Conservation (phyloP, 2,797 vertebrate species). For the Rhadinocentrus ornatus region DNA sequence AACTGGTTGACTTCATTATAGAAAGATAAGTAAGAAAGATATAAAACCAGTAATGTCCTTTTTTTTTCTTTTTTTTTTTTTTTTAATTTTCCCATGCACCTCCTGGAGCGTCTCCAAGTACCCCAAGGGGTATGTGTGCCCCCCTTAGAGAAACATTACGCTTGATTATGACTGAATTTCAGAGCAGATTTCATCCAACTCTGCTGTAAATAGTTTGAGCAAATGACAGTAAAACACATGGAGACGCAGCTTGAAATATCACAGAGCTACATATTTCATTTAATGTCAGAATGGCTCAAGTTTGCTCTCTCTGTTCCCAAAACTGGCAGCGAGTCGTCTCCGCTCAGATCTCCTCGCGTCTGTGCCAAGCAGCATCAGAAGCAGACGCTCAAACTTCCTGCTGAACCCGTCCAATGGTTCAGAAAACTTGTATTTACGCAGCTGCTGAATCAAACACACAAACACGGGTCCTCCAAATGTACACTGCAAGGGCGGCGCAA, state of each 20-base stretch:
- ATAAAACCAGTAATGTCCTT: too few species aligned
- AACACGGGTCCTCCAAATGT: slow-evolving; percentile 73
- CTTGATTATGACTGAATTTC: slow-evolving; percentile 37
- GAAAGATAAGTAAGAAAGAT: too few species aligned
- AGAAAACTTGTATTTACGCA: slow-evolving; percentile 73
- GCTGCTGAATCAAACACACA: slow-evolving; percentile 69
- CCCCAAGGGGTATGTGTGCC: too few species aligned
- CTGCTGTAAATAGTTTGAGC: slow-evolving; percentile 66
- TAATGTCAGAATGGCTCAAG: slow-evolving; percentile 66
- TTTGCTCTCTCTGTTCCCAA: slow-evolving; percentile 60
- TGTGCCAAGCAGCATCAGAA: slow-evolving; percentile 75
- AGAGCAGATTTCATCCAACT: slow-evolving; percentile 57
- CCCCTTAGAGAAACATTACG: too few species aligned
- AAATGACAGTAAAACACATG: slow-evolving; percentile 71
- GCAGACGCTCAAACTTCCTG: slow-evolving; percentile 78
- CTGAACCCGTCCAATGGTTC: slow-evolving; percentile 66
- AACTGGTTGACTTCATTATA: too few species aligned
- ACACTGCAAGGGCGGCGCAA: slow-evolving; percentile 66
- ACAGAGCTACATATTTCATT: slow-evolving; percentile 59
- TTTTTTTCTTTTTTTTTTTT: too few species aligned
- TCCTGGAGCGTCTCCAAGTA: too few species aligned
- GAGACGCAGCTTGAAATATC: slow-evolving; percentile 65
- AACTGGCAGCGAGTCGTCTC: slow-evolving; percentile 62
- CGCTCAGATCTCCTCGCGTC: slow-evolving; percentile 9
- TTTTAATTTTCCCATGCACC: too few species aligned